Evolutionary conservation across 2,888 invertebrate species (phyloP).

Genomic region (Sericinus montela): DNA sequence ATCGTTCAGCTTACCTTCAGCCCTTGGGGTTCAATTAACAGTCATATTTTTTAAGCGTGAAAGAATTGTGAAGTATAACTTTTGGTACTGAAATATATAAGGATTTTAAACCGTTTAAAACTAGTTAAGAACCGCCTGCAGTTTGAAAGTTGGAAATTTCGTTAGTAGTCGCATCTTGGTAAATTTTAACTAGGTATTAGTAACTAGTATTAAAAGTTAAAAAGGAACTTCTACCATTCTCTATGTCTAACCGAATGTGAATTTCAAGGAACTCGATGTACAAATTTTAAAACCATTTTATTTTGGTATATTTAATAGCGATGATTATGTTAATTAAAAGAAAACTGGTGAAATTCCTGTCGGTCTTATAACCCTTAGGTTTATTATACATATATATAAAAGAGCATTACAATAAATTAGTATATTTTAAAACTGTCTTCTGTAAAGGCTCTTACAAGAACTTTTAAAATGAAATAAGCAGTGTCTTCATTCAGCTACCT

Average conservation of each 20-base stretch:
- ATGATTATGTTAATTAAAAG: no score
- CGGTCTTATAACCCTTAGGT: no score
- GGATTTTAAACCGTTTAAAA: slow-evolving; percentile 16
- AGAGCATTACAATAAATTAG: no score
- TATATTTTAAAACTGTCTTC: no score
- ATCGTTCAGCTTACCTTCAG: no score
- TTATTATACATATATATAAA: no score
- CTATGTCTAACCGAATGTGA: background rate
- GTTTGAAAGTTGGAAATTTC: slow-evolving; percentile 14
- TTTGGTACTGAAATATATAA: slow-evolving; percentile 10
- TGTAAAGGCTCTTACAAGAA: no score
- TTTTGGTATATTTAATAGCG: no score
- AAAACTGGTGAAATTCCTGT: no score
- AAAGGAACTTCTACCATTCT: slow-evolving; percentile 1
- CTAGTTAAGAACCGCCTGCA: slow-evolving; percentile 9
- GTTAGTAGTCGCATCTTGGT: slow-evolving; percentile 27
- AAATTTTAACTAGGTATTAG: slow-evolving; percentile 32
- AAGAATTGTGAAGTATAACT: background rate
- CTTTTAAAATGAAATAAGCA: no score
- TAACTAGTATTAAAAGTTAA: slow-evolving; percentile 27
- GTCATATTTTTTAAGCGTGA: background rate
- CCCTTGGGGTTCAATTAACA: no score
- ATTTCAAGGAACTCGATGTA: background rate
- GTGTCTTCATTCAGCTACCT: no score
- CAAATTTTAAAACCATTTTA: background rate